Evolutionary conservation across 2,888 invertebrate genomes (phyloP).

Genomic region (Tachina lurida): DNA sequence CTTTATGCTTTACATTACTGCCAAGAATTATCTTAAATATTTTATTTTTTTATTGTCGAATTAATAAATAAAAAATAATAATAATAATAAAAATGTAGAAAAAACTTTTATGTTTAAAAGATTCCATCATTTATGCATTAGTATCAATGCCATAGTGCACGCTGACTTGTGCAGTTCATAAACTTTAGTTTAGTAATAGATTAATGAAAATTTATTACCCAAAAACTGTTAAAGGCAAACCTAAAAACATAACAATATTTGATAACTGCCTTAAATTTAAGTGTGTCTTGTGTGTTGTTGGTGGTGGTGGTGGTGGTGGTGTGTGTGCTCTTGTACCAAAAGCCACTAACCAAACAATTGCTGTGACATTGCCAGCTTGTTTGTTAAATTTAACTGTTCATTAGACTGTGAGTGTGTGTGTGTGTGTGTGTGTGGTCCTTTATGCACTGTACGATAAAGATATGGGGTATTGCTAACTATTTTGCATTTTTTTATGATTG

Average conservation of each 20-base stretch:
- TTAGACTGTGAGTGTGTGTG: background rate
- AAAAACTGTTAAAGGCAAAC: constrained; percentile 51
- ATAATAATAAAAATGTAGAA: constrained; percentile 22
- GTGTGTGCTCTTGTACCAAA: background rate
- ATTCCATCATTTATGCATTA: constrained; percentile 30
- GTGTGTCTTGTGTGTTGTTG: too few relatives aligned
- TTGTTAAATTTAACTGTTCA: constrained; percentile 5
- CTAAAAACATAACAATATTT: constrained; percentile 51
- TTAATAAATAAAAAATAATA: constrained; percentile 23
- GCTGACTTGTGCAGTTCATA: background rate
- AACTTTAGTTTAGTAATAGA: constrained; percentile 55
- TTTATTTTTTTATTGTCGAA: constrained; percentile 18
- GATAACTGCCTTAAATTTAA: constrained; percentile 63
- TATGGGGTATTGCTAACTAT: background rate
- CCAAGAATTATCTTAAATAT: constrained; percentile 33
- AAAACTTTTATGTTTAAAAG: constrained; percentile 48
- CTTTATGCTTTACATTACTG: constrained; percentile 1
- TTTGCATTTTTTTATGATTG: constrained; percentile 6
- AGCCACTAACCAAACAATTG: constrained; percentile 8
- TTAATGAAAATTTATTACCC: constrained; percentile 66
- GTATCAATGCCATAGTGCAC: constrained; percentile 33
- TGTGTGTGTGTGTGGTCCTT: constrained; percentile 23
- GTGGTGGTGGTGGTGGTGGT: background rate
- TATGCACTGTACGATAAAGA: background rate
- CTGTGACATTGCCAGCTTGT: constrained; percentile 53